These are phyloP conservation scores for Schizotus pectinicornis DNA, from an alignment of 2,888 invertebrate genomes.

Conservation along the genomic window DNA sequence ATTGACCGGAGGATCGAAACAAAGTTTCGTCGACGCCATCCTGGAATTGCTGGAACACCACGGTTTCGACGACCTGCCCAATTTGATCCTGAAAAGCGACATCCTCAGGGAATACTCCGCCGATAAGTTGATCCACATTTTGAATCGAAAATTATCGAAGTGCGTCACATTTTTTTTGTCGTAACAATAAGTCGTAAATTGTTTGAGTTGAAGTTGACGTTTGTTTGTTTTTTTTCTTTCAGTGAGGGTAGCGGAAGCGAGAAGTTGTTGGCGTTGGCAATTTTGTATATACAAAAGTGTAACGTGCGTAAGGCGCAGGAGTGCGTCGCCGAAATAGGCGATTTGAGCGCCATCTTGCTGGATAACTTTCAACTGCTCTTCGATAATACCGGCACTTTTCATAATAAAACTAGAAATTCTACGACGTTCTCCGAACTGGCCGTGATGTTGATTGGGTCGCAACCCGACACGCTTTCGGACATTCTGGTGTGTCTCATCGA, in stretches of 20 bases:
- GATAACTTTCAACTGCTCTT: slow-evolving; percentile 62
- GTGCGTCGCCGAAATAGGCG: slow-evolving; percentile 57
- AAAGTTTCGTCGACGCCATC: slow-evolving; percentile 56
- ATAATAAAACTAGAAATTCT: slow-evolving; percentile 51
- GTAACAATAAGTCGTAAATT: not conserved
- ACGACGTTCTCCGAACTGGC: slow-evolving; percentile 64
- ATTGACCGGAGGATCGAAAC: slow-evolving; percentile 49
- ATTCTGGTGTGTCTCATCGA: slow-evolving; percentile 59
- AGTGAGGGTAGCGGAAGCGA: slow-evolving; percentile 36
- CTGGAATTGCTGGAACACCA: slow-evolving; percentile 56
- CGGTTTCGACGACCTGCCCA: slow-evolving; percentile 58
- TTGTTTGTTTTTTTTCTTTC: no score
- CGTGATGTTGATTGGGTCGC: slow-evolving; percentile 60
- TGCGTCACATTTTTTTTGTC: slow-evolving; percentile 40
- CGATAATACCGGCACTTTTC: slow-evolving; percentile 55
- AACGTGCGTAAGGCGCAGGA: slow-evolving; percentile 59
- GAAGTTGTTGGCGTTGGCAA: slow-evolving; percentile 58
- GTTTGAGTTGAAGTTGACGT: no score
- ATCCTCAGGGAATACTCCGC: slow-evolving; percentile 64
- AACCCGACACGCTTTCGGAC: slow-evolving; percentile 59
- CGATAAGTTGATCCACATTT: slow-evolving; percentile 61
- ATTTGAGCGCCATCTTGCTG: slow-evolving; percentile 55
- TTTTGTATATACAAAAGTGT: slow-evolving; percentile 63
- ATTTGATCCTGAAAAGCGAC: slow-evolving; percentile 61
- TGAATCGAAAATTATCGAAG: slow-evolving; percentile 50